These are phyloP conservation scores for Loxodonta africana DNA, from an alignment of 2,113 vertebrate species.

Conservation along the genomic window DNA sequence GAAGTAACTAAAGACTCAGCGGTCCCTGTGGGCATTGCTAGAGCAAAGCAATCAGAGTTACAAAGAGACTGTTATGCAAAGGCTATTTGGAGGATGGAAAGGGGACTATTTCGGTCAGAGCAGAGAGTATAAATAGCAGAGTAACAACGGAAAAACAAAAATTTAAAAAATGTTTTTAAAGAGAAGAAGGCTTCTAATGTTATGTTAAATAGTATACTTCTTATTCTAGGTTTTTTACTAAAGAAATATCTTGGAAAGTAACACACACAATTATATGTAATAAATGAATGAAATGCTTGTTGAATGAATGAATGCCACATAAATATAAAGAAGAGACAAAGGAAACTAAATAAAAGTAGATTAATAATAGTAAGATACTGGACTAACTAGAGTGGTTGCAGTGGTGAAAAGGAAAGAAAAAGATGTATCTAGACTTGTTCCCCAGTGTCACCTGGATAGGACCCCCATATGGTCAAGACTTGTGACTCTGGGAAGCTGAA, in stretches of 20 bases:
- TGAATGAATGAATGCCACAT: not conserved
- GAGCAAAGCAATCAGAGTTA: constrained; percentile 35
- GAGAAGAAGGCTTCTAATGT: not conserved
- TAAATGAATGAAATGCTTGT: constrained; percentile 39
- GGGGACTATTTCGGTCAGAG: not conserved
- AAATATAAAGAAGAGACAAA: not conserved
- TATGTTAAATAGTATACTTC: not conserved
- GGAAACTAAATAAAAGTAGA: constrained; percentile 4
- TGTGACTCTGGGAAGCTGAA: not conserved
- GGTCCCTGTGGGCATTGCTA: not conserved
- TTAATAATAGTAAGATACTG: not conserved
- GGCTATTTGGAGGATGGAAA: not conserved
- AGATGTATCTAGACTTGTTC: not conserved
- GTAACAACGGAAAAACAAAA: not conserved
- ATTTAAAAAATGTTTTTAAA: too few species aligned
- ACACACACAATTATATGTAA: not conserved
- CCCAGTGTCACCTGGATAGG: not conserved
- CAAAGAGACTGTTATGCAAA: not conserved
- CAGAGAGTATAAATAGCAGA: not conserved
- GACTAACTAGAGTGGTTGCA: not conserved
- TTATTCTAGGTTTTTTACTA: constrained; percentile 50
- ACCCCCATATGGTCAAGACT: not conserved
- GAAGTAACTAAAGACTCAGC: constrained; percentile 5
- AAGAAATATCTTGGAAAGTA: constrained; percentile 20
- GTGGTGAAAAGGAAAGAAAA: not conserved